Base-by-base conservation (phyloP, 2,797 vertebrate genomes). In the Chrosomus eos region DNA sequence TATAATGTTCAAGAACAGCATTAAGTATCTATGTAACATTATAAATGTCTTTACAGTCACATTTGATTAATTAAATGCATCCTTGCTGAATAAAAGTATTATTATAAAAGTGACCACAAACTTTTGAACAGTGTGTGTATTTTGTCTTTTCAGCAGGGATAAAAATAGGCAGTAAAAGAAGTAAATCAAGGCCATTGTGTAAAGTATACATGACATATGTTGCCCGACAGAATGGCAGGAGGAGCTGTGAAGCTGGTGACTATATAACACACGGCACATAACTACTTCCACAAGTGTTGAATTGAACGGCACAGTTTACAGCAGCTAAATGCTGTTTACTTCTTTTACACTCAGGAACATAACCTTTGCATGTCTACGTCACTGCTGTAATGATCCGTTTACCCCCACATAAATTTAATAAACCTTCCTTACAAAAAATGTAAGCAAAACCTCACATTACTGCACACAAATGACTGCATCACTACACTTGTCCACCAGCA, bases 171-270 rank as follows among this genome's bases (percentile, higher is more conserved):
- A 43, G 75, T 77, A 21, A 21, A 67, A 23, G 19, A 10, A 64
- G 38, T 33, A 64, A 82, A 74, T 16, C 2, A 23, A 82, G 19
- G 33, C 70, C n/a, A 13, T 71, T 53, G 48, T 40, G 36, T 72
- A 28, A 72, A 67, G 31, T 75, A 66, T 48, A 53, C 38, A 75
- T 51, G 28, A 62, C 55, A 82, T 58, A 62, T 31, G 74, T 67
- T 23, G 33, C 62, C n/a, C 5, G 10, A 53, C 19, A 66, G 26
- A 66, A 66, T 48, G 81, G 81, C 81, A 83, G 81, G 72, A 68
- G 45, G 64, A 83, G 73, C 82, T 77, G 62, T 60, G 38, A 77
- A 84, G 64, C 82, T 84, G 74, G 64, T 84, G 36, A 70, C 82
- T 67, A 83, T n/a, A 40, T 7, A 45, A 43, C 74, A 77, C 36